Evolutionary conservation across 37 sponge, comb jelly and placozoan species (phyloP).

Genomic region (Chondrosia reniformis): DNA sequence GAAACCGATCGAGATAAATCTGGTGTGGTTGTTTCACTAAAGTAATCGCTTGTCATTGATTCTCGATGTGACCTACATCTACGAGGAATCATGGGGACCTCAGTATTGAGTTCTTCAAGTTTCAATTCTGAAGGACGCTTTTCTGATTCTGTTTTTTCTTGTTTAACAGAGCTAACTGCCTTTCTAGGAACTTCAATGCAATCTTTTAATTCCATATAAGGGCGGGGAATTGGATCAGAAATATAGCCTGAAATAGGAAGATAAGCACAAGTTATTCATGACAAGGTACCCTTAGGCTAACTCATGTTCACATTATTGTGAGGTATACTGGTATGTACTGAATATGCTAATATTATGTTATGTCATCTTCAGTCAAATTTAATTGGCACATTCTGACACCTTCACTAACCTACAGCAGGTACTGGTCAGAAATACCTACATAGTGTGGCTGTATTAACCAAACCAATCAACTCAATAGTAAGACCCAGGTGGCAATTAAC

Average conservation of each 20-base stretch:
- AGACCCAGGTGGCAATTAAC: no score
- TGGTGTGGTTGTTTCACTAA: constrained; percentile 11
- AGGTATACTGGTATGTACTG: no score
- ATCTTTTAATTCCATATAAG: constrained; percentile 4
- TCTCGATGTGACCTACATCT: no score
- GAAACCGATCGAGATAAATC: constrained; percentile 10
- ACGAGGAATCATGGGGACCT: not conserved
- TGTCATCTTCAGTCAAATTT: no score
- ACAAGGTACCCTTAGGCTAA: not conserved
- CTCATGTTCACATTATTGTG: no score
- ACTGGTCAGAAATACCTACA: no score
- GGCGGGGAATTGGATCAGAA: constrained; percentile 1
- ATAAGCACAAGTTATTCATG: not conserved
- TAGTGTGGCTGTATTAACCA: no score
- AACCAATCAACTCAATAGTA: no score
- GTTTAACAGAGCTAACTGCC: not conserved
- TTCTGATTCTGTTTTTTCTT: constrained; percentile 9
- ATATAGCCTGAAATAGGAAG: not conserved
- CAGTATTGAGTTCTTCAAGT: not conserved
- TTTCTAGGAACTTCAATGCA: not conserved
- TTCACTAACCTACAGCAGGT: no score
- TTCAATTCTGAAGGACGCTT: no score
- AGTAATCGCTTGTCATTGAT: constrained; percentile 14
- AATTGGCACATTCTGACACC: no score
- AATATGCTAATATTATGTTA: no score